These are phyloP conservation scores for Lepeophtheirus nordmannii DNA, from an alignment of 2,888 invertebrate species.

Conservation along the genomic window DNA sequence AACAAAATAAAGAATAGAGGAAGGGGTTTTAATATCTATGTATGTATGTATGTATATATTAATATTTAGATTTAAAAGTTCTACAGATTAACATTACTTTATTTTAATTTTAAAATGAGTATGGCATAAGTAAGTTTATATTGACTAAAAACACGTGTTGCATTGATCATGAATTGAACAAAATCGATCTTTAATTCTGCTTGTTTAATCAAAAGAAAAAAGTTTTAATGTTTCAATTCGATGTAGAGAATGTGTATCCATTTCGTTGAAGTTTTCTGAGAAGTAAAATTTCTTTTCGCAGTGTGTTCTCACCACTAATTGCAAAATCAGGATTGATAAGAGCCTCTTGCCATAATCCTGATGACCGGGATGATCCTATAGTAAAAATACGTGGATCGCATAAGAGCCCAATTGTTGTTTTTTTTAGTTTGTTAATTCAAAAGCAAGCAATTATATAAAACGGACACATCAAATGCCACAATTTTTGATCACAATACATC, in stretches of 20 bases:
- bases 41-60: slow-evolving; percentile 23
- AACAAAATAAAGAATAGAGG: background rate
- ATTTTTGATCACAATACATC: no score
- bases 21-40: background rate
- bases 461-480: no score
- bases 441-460: no score
- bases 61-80: slow-evolving; percentile 19
- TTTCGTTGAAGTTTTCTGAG: slow-evolving; percentile 2
- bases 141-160: background rate
- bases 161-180: background rate
- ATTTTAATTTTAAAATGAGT: no score
- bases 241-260: background rate
- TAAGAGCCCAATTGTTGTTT: background rate
- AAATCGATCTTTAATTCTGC: background rate
- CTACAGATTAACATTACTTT: background rate
- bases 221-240: background rate
- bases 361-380: slow-evolving; percentile 1
- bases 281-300: slow-evolving; percentile 5
- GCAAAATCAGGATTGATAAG: slow-evolving; percentile 6
- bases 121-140: no score
- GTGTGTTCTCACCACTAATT: slow-evolving; percentile 4
- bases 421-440: no score
- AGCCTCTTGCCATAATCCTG: slow-evolving; percentile 7
- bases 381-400: background rate
- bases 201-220: no score